Conservation (phyloP, 2,888 invertebrate genomes). For the Eupithecia inturbata region DNA sequence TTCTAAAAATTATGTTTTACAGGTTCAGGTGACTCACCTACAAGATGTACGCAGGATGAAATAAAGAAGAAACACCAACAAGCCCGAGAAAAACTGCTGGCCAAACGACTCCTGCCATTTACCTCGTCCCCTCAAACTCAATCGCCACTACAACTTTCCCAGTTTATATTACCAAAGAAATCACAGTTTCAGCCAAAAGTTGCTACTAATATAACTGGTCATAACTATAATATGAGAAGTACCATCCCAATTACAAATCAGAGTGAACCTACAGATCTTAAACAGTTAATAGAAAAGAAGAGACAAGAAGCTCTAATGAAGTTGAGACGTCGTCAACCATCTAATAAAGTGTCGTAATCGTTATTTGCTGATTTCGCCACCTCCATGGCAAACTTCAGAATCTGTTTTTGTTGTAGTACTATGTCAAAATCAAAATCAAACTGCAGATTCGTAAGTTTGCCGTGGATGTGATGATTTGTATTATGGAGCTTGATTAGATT, state of each 20-base stretch:
- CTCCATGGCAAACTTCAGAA: too few species aligned
- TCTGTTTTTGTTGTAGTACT: too few species aligned
- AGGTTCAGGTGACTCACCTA: slow-evolving; percentile 68
- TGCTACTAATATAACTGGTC: slow-evolving; percentile 47
- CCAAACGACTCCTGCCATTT: slow-evolving; percentile 77
- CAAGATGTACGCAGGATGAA: slow-evolving; percentile 83
- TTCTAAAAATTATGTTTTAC: slow-evolving; percentile 36
- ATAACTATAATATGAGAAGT: slow-evolving; percentile 38
- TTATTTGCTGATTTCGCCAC: too few species aligned
- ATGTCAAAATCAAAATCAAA: too few species aligned
- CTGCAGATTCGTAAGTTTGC: too few species aligned
- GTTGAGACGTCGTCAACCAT: slow-evolving; percentile 67
- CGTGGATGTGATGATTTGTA: too few species aligned
- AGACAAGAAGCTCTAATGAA: slow-evolving; percentile 78
- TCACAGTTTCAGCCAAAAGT: slow-evolving; percentile 63
- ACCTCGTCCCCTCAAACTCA: slow-evolving; percentile 61
- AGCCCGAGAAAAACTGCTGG: slow-evolving; percentile 84
- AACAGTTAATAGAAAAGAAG: slow-evolving; percentile 75
- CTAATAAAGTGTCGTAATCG: slow-evolving; percentile 49
- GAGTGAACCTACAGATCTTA: slow-evolving; percentile 55
- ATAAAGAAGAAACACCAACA: slow-evolving; percentile 85
- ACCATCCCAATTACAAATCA: slow-evolving; percentile 13
- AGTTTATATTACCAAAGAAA: slow-evolving; percentile 47
- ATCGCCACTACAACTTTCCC: slow-evolving; percentile 24
- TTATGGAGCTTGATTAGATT: slow-evolving; percentile 34